Percentiles rank a stretch among this genome's conserved stretches.
phyloP scores from a whole-genome alignment of 1,140 invertebrate species.

The Doryteuthis pealeii region DNA sequence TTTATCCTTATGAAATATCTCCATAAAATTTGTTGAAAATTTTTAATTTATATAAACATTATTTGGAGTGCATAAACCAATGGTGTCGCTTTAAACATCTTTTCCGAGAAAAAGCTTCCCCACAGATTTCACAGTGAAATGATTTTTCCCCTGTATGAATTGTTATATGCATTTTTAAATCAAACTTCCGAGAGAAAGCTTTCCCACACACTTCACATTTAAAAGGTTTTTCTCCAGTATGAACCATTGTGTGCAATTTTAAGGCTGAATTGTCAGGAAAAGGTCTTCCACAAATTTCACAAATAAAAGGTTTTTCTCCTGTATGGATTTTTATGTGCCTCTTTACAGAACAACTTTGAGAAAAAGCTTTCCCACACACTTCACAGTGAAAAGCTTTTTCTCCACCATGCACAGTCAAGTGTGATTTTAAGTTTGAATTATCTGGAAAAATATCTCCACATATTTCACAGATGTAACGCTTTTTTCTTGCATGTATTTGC shows the following conservation, averaged over 20 bases:
- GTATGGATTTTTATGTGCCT: slow-evolving; percentile 72
- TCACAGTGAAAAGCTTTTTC: slow-evolving; percentile 87
- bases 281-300: slow-evolving; percentile 29
- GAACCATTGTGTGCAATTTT: background rate
- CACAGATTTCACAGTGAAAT: too few species aligned
- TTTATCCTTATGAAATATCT: too few species aligned
- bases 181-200: too few species aligned
- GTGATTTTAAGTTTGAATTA: slow-evolving; percentile 65
- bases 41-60: too few species aligned
- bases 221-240: too few species aligned
- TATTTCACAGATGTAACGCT: slow-evolving; percentile 79
- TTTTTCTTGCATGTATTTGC: slow-evolving; percentile 80
- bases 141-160: too few species aligned
- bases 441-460: slow-evolving; percentile 89
- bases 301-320: slow-evolving; percentile 27
- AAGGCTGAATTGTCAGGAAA: slow-evolving; percentile 64
- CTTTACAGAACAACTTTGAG: slow-evolving; percentile 51
- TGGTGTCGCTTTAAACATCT: too few species aligned
- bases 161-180: too few species aligned
- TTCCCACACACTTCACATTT: too few species aligned
- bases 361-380: slow-evolving; percentile 86
- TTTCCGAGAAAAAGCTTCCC: slow-evolving; percentile 16
- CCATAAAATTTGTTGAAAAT: too few species aligned
- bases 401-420: slow-evolving; percentile 69
- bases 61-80: too few species aligned